A percentile compares a stretch with the other conserved stretches of the same genome.
These are phyloP conservation scores for Hyposmocoma kahamanoa DNA, from an alignment of 1,140 invertebrate species.

Conservation along the genomic window DNA sequence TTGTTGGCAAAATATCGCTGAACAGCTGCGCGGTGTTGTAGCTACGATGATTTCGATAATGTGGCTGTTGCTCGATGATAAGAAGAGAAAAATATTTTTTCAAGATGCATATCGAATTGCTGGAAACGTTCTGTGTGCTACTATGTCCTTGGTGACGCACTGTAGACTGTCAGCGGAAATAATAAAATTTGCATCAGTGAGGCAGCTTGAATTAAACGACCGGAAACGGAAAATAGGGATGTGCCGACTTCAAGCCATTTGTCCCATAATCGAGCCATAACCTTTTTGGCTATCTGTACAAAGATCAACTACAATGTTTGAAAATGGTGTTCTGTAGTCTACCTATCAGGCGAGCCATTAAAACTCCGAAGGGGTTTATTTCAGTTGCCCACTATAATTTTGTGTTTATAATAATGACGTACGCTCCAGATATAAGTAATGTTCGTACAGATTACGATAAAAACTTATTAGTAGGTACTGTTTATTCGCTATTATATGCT, in stretches of 20 bases:
- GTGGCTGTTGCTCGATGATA: slow-evolving; percentile 19
- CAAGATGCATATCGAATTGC: slow-evolving; percentile 10
- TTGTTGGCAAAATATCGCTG: slow-evolving; percentile 53
- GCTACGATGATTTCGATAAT: slow-evolving; percentile 10
- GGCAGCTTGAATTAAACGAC: too few species aligned
- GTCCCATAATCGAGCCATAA: too few species aligned
- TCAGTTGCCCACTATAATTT: slow-evolving; percentile 30
- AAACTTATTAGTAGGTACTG: slow-evolving; percentile 2
- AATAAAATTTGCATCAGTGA: too few species aligned
- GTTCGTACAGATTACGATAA: slow-evolving; percentile 36
- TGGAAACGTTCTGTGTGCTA: background rate
- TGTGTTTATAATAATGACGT: slow-evolving; percentile 50
- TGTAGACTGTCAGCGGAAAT: too few species aligned
- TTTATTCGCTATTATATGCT: too few species aligned
- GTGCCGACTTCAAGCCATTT: too few species aligned
- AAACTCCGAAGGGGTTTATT: slow-evolving; percentile 46
- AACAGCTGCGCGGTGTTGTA: slow-evolving; percentile 44
- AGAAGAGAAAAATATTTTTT: slow-evolving; percentile 11
- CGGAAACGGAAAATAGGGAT: too few species aligned
- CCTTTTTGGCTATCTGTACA: too few species aligned
- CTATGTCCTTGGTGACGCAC: too few species aligned
- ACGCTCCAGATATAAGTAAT: slow-evolving; percentile 33
- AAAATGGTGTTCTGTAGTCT: slow-evolving; percentile 23
- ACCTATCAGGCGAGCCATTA: slow-evolving; percentile 38
- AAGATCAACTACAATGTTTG: too few species aligned